These are phyloP conservation scores for Pseudorasbora parva DNA, from an alignment of 2,113 vertebrate genomes.

Conservation along the genomic window DNA sequence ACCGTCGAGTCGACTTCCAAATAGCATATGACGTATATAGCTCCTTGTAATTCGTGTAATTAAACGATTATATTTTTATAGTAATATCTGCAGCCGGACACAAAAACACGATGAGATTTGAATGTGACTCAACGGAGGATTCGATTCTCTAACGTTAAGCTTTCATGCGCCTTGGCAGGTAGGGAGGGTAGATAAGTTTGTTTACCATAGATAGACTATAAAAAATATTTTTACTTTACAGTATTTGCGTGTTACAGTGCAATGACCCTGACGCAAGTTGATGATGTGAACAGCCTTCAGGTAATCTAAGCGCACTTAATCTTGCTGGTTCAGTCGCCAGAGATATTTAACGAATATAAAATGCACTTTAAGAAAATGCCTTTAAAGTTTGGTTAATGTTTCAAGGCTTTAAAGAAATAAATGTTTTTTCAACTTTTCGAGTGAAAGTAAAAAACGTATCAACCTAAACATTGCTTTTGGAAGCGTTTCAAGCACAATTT, in stretches of 20 bases:
- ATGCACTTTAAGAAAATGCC: background rate
- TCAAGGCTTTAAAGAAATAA: background rate
- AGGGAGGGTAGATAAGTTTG: no score
- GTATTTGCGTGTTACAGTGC: background rate
- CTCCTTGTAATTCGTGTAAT: background rate
- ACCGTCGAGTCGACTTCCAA: background rate
- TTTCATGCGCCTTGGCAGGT: background rate
- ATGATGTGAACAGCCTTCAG: background rate
- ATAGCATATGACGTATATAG: background rate
- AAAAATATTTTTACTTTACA: background rate
- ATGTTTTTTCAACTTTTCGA: background rate
- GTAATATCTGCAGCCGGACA: background rate
- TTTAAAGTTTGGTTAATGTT: background rate
- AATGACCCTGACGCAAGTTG: background rate
- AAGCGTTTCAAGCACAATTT: background rate
- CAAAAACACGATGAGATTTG: background rate
- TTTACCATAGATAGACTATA: no score
- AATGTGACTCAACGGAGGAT: background rate
- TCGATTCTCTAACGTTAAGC: background rate
- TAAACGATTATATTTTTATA: background rate
- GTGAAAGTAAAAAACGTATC: background rate
- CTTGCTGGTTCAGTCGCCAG: background rate
- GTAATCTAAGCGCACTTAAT: background rate
- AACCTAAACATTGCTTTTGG: no score
- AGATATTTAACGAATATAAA: background rate